These are phyloP conservation scores for Fabriciana adippe DNA, from an alignment of 2,888 invertebrate species.

Conservation along the genomic window DNA sequence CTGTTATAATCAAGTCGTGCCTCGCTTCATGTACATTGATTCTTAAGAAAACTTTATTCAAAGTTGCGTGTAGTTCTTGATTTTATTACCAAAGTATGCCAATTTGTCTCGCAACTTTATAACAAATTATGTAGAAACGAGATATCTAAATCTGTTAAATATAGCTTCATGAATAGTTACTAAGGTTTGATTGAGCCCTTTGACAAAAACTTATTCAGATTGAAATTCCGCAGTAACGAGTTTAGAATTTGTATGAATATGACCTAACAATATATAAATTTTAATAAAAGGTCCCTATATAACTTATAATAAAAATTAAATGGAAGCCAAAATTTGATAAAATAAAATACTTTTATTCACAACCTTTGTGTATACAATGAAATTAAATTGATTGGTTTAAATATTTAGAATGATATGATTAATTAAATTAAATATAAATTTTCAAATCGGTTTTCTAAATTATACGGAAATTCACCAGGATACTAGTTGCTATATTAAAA, in stretches of 20 bases:
- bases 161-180: slow-evolving; percentile 16
- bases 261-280: no score
- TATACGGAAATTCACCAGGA: no score
- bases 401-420: no score
- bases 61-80: slow-evolving; percentile 25
- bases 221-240: background rate
- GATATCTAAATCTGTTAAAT: slow-evolving; percentile 14
- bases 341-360: no score
- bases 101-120: slow-evolving; percentile 20
- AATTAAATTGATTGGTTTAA: no score
- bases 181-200: slow-evolving; percentile 6
- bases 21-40: slow-evolving; percentile 28
- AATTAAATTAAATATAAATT: no score
- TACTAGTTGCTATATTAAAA: no score
- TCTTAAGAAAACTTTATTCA: slow-evolving; percentile 20
- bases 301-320: no score
- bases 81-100: slow-evolving; percentile 30
- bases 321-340: no score
- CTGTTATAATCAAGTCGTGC: slow-evolving; percentile 26
- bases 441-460: no score
- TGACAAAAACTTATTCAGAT: slow-evolving; percentile 4
- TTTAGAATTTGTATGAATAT: background rate
- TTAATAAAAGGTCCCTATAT: no score
- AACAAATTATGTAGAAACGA: slow-evolving; percentile 42
- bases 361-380: no score